Evolutionary conservation across 2,113 vertebrate species (phyloP), one percentile per base, ranked within the genome.

Genomic region (Aythya baeri): DNA sequence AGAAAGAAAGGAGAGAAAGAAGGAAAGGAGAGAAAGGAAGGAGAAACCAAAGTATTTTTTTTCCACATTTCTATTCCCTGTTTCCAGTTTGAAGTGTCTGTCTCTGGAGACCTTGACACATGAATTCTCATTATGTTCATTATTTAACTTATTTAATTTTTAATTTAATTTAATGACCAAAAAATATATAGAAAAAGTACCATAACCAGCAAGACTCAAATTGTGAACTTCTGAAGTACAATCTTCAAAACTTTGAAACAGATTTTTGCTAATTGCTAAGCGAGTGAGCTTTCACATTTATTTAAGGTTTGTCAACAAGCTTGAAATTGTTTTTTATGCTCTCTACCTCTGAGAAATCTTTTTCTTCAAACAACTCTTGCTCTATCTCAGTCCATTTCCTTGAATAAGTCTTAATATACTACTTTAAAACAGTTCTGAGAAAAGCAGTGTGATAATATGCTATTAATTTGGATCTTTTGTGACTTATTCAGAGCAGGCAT

Each of bases 21-120:
- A 15, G 6, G 14, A 15, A 43, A 13, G 14, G 14, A 49, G 36
- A 13, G 8, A 0, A 44, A 79, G 14, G 0, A 0, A 5, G 1
- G 41, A 41, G 41, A 13, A 41, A 41, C 41, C 41, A 23, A 27
- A 6, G 27, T 3, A 3, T 72, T 46, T 57, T 50, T 57, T 41
- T 38, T 38, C 58, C 13, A 44, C 1, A 27, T 67, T 72, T 85
- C 67, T 83, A 34, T 70, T 83, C 31, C 16, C 17, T 72, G 2
- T 41, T 59, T 41, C 4, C 6, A 83, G 16, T 57, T 84, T 68
- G 25, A 81, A 67, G 31, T 50, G 77, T 55, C n/a, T 85, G 13
- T 8, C 26, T 77, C 54, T 85, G 16, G 57, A 57, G 31, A 67
- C 10, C 0, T 6, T 43, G 2, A 65, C 3, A 44, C 1, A 1